Evolutionary conservation across 92 coral and sea anemone genomes (phyloP), one percentile per base, ranked within the genome.

Genomic region (Zoanthus gigantus): DNA sequence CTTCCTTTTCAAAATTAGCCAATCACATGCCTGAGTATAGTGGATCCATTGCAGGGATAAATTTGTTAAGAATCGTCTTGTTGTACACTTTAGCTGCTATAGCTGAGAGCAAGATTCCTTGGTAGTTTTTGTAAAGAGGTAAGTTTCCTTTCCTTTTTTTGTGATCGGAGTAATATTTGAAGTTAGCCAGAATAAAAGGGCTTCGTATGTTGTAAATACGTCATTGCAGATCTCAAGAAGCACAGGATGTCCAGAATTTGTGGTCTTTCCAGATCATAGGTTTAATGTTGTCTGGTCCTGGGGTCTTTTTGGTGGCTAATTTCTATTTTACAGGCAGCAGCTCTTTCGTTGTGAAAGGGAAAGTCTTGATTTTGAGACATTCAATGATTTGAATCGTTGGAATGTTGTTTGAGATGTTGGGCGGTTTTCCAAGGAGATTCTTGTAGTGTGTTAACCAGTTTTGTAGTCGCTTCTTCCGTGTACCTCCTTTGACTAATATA

Each of bases 121-220:
- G 86, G 52, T 82, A 82, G 77, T 82, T 61, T 14, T 58, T 9
- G 23, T 42, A n/a, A 23, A 13, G 44, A 2, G 76, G 66, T 3
- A 82, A 77, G 54, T 82, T 52, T 14, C 86, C 86, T 82, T 82
- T 82, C 86, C 86, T 82, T 82, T 82, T 77, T 82, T 82, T 57
- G 37, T 48, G 31, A 81, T 47, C 29, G 86, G 86, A n/a, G 58
- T 63, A 60, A 28, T 61, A 2, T 47, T 71, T 2, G 52, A 42
- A 0, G 53, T 67, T 14, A 37, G 4, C 77, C 86, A 82, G 16
- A 37, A 18, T 15, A 29, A 42, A 18, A 57, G 77, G 14, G 13
- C 23, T 42, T 42, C 60, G 11, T 34, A 53, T 11, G 76, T 68
- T 2, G 58, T 63, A 54, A 63, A 67, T 44, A 66, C 57, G 29